phyloP scores from a whole-genome alignment of 2,113 vertebrate genomes.

The Cheirogaleus medius region DNA sequence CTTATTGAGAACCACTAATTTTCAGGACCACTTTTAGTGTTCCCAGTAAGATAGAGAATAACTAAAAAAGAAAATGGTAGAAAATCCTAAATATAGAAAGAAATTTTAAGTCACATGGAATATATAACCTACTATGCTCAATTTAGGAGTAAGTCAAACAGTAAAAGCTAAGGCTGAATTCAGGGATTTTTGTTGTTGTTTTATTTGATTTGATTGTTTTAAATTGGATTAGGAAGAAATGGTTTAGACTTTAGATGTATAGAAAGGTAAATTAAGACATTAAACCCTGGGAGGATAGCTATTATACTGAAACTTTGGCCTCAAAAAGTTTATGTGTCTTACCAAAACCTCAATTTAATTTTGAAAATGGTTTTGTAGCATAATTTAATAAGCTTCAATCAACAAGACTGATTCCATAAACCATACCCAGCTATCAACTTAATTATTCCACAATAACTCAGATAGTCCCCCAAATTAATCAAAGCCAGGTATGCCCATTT shows the following conservation, averaged over 20 bases:
- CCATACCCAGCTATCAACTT: neutral
- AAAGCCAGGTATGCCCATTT: neutral
- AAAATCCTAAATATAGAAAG: neutral
- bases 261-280: neutral
- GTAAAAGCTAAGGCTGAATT: neutral
- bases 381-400: constrained; percentile 12
- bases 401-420: constrained; percentile 1
- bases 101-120: neutral
- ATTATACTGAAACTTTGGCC: neutral
- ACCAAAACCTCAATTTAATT: constrained; percentile 28
- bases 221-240: neutral
- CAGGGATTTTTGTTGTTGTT: neutral
- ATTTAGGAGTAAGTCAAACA: neutral
- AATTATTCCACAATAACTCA: constrained; percentile 33
- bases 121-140: neutral
- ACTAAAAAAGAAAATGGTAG: neutral
- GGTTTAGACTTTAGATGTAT: neutral
- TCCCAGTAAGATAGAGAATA: neutral
- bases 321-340: neutral
- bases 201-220: neutral
- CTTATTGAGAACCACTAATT: neutral
- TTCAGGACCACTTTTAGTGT: neutral
- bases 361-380: constrained; percentile 26
- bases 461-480: constrained; percentile 23
- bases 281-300: neutral